Percentiles rank a stretch among this genome's conserved stretches.
phyloP scores from a whole-genome alignment of 1,140 invertebrate genomes.

The Laupala kohalensis region DNA sequence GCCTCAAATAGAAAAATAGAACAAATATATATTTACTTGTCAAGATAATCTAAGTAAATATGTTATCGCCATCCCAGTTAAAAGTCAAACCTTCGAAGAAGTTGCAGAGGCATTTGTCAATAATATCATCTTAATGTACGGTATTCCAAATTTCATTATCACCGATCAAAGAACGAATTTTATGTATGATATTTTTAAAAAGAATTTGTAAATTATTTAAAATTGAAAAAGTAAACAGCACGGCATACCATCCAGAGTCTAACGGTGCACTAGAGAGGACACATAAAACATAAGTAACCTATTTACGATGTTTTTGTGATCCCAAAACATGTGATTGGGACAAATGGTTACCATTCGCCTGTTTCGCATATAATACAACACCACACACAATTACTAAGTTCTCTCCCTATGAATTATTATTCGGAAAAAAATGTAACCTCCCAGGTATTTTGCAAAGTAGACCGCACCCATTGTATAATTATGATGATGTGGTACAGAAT shows the following conservation, averaged over 20 bases:
- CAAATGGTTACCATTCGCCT: constrained; percentile 19
- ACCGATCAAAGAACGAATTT: constrained; percentile 24
- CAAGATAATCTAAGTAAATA: constrained; percentile 25
- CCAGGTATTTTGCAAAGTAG: constrained; percentile 10
- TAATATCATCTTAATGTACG: constrained; percentile 21
- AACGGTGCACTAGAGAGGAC: constrained; percentile 21
- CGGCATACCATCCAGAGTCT: constrained; percentile 19
- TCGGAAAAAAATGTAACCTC: constrained; percentile 19
- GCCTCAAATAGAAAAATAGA: constrained; percentile 9
- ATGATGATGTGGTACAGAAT: background rate
- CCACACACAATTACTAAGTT: constrained; percentile 21
- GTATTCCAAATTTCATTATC: constrained; percentile 21
- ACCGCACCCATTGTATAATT: background rate
- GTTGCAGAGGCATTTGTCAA: constrained; percentile 19
- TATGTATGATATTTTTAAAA: constrained; percentile 17
- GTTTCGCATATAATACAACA: constrained; percentile 23
- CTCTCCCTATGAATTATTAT: constrained; percentile 22
- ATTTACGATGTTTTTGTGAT: constrained; percentile 17
- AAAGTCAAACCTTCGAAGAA: constrained; percentile 18
- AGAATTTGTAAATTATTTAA: constrained; percentile 19
- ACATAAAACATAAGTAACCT: constrained; percentile 17
- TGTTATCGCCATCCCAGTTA: constrained; percentile 15
- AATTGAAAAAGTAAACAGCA: constrained; percentile 21
- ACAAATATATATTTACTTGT: constrained; percentile 23
- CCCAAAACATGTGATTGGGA: constrained; percentile 26